A percentile compares a stretch with the other conserved stretches of the same genome.
Evolutionary conservation across 2,797 vertebrate species (phyloP).

Genomic region (Micrastur ruficollis): DNA sequence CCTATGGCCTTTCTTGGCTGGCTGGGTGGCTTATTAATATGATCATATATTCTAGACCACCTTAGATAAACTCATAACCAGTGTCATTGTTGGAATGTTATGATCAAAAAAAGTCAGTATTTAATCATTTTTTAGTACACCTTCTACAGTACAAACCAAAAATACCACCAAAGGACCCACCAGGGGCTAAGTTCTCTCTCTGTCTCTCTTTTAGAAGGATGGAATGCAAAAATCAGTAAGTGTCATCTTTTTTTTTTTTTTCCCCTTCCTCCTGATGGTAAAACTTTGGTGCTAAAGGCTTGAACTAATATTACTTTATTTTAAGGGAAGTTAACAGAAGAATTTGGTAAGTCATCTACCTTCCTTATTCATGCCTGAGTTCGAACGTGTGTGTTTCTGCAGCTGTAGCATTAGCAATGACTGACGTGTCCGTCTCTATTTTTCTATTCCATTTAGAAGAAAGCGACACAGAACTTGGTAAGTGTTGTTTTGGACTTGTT

Average conservation of each 20-base stretch:
- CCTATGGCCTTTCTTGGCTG: not conserved
- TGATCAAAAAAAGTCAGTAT: too few relatives aligned
- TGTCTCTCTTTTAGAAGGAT: not conserved
- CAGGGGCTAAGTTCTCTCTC: not conserved
- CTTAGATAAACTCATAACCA: not conserved
- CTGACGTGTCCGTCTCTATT: rapidly evolving
- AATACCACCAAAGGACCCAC: not conserved
- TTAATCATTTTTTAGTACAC: not conserved
- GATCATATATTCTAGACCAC: too few relatives aligned
- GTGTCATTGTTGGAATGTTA: not conserved
- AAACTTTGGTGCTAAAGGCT: not conserved
- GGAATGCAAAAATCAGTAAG: not conserved
- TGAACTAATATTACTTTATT: not conserved
- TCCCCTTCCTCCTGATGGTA: rapidly evolving
- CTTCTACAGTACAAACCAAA: not conserved
- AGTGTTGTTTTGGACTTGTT: not conserved
- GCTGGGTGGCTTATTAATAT: too few relatives aligned
- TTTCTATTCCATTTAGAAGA: not conserved
- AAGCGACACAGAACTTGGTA: not conserved
- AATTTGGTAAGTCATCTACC: not conserved
- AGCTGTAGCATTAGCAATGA: rapidly evolving
- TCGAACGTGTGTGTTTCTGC: rapidly evolving
- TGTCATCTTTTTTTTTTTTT: not conserved
- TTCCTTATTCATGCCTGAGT: not conserved
- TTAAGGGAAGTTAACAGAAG: not conserved